Evolutionary conservation across 2,113 vertebrate genomes (phyloP), one percentile per base, ranked within the genome.

Genomic region (Pluvianellus socialis): DNA sequence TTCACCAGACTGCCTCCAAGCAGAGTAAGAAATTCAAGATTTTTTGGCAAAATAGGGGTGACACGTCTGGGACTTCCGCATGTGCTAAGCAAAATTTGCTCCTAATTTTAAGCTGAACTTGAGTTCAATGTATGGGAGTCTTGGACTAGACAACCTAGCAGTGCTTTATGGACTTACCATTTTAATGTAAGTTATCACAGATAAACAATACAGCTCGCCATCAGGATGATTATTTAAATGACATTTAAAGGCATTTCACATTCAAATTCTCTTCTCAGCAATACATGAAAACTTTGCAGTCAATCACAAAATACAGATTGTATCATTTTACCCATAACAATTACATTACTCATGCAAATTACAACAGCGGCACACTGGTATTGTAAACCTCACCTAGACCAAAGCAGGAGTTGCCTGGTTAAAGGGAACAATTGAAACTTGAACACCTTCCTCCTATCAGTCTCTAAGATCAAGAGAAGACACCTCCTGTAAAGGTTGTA

Each of bases 361-460:
- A 44, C 23, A 72, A 32, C 9, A 53, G 75, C 33, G 9, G 35
- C 59, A 86, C 11, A 19, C 17, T 26, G 9, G 24, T 65, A 71
- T 5, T 66, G 49, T 47, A 68, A 89, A 87, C 23, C n/a, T 58
- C 19, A n/a, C 0, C 0, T 0, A 33, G 52, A 58, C 1, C 8
- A 47, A 90, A 72, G 81, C 13, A 84, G 66, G 85, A 79, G 63
- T 68, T 85, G 35, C 24, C 35, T 85, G 5, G 6, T 24, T 62
- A 85, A 91, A 89, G 30, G 19, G 7, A 84, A 49, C 56, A 75
- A 52, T 0, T 81, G 71, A 92, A 95, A 86, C 58, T 44, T 33
- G 28, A 89, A 86, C 30, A 58, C 18, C 15, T 83, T 74, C 70
- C 55, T 89, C 27, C 45, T 59, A 75, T 59, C 65, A 61, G 44